These are phyloP conservation scores for Macrocentrus cingulum DNA, from an alignment of 1,140 invertebrate species.

Conservation along the genomic window DNA sequence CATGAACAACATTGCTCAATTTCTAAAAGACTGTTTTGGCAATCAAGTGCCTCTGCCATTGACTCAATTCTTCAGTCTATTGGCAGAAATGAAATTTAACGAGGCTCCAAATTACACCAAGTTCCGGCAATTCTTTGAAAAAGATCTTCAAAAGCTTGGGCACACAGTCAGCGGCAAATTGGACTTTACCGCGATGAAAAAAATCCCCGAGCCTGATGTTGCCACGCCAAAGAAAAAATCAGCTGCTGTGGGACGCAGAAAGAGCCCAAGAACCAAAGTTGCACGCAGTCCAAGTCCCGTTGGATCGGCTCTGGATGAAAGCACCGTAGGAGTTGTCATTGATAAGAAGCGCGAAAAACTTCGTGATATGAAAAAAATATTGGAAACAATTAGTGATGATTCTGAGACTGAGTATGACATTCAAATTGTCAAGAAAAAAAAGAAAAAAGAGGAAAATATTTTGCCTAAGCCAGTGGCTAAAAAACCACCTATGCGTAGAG, in stretches of 20 bases:
- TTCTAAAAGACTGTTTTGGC: conserved; percentile 66
- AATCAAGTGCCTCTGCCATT: conserved; percentile 55
- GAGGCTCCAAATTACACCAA: conserved; percentile 50
- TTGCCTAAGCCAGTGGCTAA: not conserved
- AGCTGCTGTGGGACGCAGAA: conserved; percentile 7
- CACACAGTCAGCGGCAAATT: conserved; percentile 45
- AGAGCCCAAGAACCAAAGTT: conserved; percentile 33
- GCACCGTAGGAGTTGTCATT: conserved; percentile 43
- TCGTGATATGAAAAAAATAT: conserved; percentile 39
- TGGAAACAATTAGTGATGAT: conserved; percentile 39
- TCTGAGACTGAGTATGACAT: conserved; percentile 52
- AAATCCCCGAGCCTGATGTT: too few relatives aligned
- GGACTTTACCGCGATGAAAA: too few relatives aligned
- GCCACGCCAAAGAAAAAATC: conserved; percentile 29
- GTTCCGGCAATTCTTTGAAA: conserved; percentile 44
- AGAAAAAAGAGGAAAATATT: conserved; percentile 7
- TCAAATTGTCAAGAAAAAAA: conserved; percentile 47
- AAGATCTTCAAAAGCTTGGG: conserved; percentile 44
- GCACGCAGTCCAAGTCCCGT: conserved; percentile 20
- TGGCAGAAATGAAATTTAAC: conserved; percentile 43
- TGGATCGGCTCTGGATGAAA: conserved; percentile 38
- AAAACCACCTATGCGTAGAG: conserved; percentile 19
- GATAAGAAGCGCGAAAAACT: conserved; percentile 46
- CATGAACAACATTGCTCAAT: conserved; percentile 64
- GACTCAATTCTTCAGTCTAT: conserved; percentile 40